Conservation (phyloP, 2,888 invertebrate genomes). For the Acronicta alni region DNA sequence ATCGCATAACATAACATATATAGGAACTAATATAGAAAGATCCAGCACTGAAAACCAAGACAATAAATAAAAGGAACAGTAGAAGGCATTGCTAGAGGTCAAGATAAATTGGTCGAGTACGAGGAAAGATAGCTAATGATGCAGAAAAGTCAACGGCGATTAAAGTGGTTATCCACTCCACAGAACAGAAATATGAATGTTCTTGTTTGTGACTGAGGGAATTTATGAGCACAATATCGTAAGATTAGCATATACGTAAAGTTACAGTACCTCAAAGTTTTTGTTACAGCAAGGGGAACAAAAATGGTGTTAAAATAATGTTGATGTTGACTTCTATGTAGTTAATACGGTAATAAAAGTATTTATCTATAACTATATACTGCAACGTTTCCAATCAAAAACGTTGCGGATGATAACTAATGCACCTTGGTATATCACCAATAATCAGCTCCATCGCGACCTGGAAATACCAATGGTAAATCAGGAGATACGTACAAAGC, state of each 20-base stretch:
- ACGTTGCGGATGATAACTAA: too few relatives aligned
- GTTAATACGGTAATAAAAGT: too few relatives aligned
- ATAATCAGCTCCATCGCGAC: too few relatives aligned
- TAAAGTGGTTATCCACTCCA: slow-evolving; percentile 14
- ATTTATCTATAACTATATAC: too few relatives aligned
- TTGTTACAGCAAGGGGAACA: slow-evolving; percentile 2
- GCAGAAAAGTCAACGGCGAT: slow-evolving; percentile 34
- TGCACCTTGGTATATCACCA: too few relatives aligned
- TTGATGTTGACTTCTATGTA: too few relatives aligned
- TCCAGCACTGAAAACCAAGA: background rate
- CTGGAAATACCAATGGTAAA: too few relatives aligned
- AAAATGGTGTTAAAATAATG: too few relatives aligned
- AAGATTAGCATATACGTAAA: slow-evolving; percentile 8
- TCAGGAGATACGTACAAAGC: too few relatives aligned
- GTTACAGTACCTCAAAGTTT: background rate
- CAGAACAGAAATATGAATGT: slow-evolving; percentile 19
- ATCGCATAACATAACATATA: slow-evolving; percentile 17
- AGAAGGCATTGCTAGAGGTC: slow-evolving; percentile 8
- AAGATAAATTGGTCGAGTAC: slow-evolving; percentile 18
- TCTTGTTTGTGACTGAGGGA: slow-evolving; percentile 12
- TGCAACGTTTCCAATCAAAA: too few relatives aligned
- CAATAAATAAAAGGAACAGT: background rate
- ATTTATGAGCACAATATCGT: slow-evolving; percentile 7
- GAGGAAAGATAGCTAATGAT: slow-evolving; percentile 23
- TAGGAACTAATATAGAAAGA: slow-evolving; percentile 21